phyloP scores from a whole-genome alignment of 2,888 invertebrate genomes.

The Pyrrhosoma nymphula region DNA sequence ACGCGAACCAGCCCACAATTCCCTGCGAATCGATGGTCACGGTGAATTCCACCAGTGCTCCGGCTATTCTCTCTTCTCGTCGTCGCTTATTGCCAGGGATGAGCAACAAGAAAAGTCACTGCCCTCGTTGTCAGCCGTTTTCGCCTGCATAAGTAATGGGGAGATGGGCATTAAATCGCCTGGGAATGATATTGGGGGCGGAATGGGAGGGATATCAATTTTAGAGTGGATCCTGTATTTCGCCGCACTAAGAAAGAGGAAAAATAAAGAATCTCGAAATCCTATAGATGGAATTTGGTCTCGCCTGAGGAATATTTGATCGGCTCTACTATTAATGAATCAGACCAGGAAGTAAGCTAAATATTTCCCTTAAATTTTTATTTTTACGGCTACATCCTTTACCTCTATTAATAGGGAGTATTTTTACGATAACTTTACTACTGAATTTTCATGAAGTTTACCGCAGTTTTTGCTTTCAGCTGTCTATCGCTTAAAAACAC shows the following conservation, averaged over 20 bases:
- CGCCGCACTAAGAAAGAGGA: neutral
- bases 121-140: neutral
- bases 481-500: no score
- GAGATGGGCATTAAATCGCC: neutral
- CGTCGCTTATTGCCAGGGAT: neutral
- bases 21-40: neutral
- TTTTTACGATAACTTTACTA: no score
- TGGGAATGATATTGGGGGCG: neutral
- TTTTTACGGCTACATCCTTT: no score
- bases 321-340: no score
- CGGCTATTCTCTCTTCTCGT: neutral
- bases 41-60: neutral
- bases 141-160: neutral
- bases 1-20: neutral
- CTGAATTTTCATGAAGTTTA: no score
- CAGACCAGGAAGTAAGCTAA: no score
- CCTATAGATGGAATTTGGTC: neutral
- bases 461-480: no score
- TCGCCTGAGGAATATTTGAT: no score
- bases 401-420: no score
- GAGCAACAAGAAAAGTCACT: neutral
- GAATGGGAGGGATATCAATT: neutral
- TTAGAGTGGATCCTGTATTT: no score
- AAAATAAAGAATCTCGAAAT: neutral
- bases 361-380: no score